Percentiles rank a stretch among this genome's conserved stretches.
phyloP scores from a whole-genome alignment of 2,797 vertebrate genomes.

The Molossus molossus region DNA sequence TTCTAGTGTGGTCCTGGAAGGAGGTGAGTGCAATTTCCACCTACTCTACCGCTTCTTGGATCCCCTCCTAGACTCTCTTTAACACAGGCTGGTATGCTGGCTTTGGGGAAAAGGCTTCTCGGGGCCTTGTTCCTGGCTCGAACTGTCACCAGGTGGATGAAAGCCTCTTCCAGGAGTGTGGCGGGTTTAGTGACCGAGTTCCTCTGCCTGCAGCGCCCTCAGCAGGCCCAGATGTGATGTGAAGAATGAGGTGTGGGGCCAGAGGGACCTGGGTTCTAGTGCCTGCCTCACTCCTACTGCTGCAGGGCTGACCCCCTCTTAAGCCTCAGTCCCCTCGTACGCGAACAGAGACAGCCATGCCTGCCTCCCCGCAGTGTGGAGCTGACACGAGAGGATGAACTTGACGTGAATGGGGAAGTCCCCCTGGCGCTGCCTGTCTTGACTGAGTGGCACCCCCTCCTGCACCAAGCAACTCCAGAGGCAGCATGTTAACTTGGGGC shows the following conservation, averaged over 20 bases:
- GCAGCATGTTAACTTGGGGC: neutral
- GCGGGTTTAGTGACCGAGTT: neutral
- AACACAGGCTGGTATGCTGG: accelerated
- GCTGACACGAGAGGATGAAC: accelerated
- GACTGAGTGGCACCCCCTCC: accelerated
- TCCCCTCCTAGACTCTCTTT: neutral
- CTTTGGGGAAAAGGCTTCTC: neutral
- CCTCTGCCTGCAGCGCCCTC: neutral
- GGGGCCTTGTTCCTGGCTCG: neutral
- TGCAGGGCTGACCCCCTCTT: neutral
- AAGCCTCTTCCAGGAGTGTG: neutral
- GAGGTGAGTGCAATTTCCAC: neutral
- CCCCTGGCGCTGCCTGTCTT: accelerated
- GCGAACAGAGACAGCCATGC: neutral
- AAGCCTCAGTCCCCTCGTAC: neutral
- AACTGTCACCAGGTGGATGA: neutral
- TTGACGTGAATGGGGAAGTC: accelerated
- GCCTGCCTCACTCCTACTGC: neutral
- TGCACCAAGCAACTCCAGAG: accelerated
- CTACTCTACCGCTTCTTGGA: neutral
- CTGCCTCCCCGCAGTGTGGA: neutral
- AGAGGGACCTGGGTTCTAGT: neutral
- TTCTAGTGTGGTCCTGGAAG: neutral
- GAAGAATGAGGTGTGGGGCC: neutral
- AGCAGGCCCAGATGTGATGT: neutral